These are phyloP conservation scores for Cheirogaleus medius DNA, from an alignment of 2,113 vertebrate species.

Conservation along the genomic window DNA sequence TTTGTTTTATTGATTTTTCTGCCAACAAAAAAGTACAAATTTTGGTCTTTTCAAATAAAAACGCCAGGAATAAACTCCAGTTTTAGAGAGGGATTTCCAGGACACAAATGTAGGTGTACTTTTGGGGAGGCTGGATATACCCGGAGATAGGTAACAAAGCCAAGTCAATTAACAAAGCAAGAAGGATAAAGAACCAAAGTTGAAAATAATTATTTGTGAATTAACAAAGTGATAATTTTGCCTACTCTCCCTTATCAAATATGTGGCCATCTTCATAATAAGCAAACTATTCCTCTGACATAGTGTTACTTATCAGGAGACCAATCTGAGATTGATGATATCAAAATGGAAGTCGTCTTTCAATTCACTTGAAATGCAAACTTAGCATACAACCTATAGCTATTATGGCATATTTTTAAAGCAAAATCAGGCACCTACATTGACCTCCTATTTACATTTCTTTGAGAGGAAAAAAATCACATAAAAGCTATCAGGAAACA, in stretches of 20 bases:
- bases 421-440: constrained; percentile 81
- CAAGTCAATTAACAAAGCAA: background rate
- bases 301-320: constrained; percentile 81
- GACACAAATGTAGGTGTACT: background rate
- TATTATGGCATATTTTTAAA: constrained; percentile 81
- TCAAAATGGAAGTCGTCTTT: constrained; percentile 83
- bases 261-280: constrained; percentile 70
- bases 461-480: constrained; percentile 84
- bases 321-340: constrained; percentile 82
- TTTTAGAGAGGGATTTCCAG: rapidly evolving
- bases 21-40: background rate
- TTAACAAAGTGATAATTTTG: constrained; percentile 73
- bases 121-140: background rate
- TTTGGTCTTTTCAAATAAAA: background rate
- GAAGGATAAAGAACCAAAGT: background rate
- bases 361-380: constrained; percentile 85
- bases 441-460: constrained; percentile 86
- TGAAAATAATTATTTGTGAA: constrained; percentile 63
- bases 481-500: constrained; percentile 86
- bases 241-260: constrained; percentile 72
- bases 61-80: background rate
- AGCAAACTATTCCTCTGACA: constrained; percentile 83
- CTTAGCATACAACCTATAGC: constrained; percentile 82
- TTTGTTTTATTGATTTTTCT: constrained; percentile 75
- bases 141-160: background rate